phyloP scores from a whole-genome alignment of 1,140 invertebrate species.

The Hylyphantes graminicola region DNA sequence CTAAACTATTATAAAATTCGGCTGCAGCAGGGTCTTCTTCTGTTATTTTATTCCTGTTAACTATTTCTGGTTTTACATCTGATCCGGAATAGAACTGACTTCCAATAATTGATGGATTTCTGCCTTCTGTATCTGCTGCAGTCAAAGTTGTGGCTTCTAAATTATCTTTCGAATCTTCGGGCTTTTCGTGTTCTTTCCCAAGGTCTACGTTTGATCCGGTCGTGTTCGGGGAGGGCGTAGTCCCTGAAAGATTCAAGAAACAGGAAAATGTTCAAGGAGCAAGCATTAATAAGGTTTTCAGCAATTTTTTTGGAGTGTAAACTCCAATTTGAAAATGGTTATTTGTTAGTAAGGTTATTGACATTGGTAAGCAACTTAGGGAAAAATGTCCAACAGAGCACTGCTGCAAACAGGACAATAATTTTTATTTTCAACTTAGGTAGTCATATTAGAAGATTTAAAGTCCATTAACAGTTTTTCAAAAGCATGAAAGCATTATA shows the following conservation, averaged over 20 bases:
- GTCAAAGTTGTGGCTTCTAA: background rate
- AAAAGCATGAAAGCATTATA: too few species aligned
- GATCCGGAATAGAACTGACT: too few species aligned
- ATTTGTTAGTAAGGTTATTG: conserved; percentile 43
- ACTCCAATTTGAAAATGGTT: conserved; percentile 17
- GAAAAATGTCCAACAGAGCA: too few species aligned
- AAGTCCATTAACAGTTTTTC: too few species aligned
- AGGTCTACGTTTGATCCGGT: conserved; percentile 23
- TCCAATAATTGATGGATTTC: background rate
- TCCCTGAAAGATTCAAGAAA: conserved; percentile 61
- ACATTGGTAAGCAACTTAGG: background rate
- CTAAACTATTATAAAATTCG: conserved; percentile 41
- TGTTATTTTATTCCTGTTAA: conserved; percentile 7
- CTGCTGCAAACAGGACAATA: background rate
- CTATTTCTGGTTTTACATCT: background rate
- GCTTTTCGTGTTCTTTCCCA: conserved; percentile 11
- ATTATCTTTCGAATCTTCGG: background rate
- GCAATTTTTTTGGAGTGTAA: conserved; percentile 18
- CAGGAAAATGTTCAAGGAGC: conserved; percentile 61
- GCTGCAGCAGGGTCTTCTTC: background rate
- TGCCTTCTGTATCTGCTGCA: background rate
- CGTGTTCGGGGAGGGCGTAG: conserved; percentile 35
- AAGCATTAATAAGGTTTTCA: conserved; percentile 41
- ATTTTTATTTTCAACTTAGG: background rate
- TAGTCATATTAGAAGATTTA: too few species aligned